Percentiles rank a stretch among this genome's conserved stretches.
phyloP scores from a whole-genome alignment of 2,113 vertebrate species.

The Grus americana region DNA sequence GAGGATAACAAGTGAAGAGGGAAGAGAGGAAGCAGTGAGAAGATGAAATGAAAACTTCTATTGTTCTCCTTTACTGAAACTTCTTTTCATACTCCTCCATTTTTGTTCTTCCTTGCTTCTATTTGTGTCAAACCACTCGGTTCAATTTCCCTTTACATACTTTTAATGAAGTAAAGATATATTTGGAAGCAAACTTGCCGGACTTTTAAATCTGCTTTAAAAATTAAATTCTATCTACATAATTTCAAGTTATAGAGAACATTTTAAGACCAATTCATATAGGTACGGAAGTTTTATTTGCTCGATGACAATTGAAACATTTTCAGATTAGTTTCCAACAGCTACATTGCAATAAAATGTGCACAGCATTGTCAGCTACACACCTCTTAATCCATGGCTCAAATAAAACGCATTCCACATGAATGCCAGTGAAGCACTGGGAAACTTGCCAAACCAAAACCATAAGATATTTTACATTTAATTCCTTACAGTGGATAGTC shows the following conservation, averaged over 20 bases:
- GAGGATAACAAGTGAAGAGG: background rate
- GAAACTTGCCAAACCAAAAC: slow-evolving; percentile 26
- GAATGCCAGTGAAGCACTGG: background rate
- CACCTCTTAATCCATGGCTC: background rate
- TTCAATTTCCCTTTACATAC: background rate
- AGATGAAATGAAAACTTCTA: background rate
- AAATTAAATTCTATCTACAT: background rate
- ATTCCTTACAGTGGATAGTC: background rate
- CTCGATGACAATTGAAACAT: slow-evolving; percentile 4
- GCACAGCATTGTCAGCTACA: background rate
- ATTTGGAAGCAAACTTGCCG: background rate
- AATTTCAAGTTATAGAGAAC: background rate
- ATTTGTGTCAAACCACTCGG: background rate
- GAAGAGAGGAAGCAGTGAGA: background rate
- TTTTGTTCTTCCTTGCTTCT: background rate
- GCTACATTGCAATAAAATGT: background rate
- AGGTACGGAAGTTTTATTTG: background rate
- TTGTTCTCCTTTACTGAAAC: background rate
- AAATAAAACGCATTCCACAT: slow-evolving; percentile 15
- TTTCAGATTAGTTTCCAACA: slow-evolving; percentile 12
- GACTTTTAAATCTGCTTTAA: background rate
- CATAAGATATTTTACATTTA: slow-evolving; percentile 2
- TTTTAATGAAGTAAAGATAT: background rate
- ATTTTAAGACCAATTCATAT: background rate
- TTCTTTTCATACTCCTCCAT: background rate